Base-by-base conservation (phyloP, 2,888 invertebrate species). In the Brachyopa scutellaris region DNA sequence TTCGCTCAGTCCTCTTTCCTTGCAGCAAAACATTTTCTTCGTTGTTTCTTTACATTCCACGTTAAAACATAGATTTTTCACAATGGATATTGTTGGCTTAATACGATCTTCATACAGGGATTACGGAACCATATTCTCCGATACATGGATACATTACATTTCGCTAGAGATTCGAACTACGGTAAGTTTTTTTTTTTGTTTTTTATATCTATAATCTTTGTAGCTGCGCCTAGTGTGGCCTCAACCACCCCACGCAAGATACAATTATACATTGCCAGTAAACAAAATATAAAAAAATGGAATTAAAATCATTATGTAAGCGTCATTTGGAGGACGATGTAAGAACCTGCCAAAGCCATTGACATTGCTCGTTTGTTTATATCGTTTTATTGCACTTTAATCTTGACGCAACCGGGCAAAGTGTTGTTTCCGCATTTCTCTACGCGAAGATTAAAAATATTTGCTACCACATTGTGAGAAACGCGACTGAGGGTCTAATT, bases 161-260 rank as follows among this genome's bases (percentile, higher is more conserved):
- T 92, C 87, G 89, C 89, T 89, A 88, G 92, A 92, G 91, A 91
- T 92, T 87, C 90, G 85, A 86, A 90, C 87, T 90, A 92, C 92
- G 91, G 93, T 93, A 88, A 90, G 87, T 77, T 11, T 49, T 62
- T 61, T 49, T 31, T 40, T 55, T 72, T 45, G 17, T 61, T 47
- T n/a, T 5, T 45, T 29, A 26, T 47, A 33, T 31, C 69, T 6
- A 38, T 64, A 26, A 3, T 19, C 33, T 21, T 66, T 26, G 15
- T 57, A 38, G 57, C 36, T 67, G 69, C n/a, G n/a, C n/a, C n/a
- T n/a, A n/a, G n/a, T n/a, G 45, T 70, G 59, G 51, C 36, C 45
- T 26, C 36, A 11, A 9, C 57, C 33, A 15, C 79, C 67, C 69
- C 62, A 33, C 49, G 13, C 26, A 64, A 53, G 9, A 45, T 40